Evolutionary conservation across 2,113 vertebrate species (phyloP).

Genomic region (Psittacara wagleri): DNA sequence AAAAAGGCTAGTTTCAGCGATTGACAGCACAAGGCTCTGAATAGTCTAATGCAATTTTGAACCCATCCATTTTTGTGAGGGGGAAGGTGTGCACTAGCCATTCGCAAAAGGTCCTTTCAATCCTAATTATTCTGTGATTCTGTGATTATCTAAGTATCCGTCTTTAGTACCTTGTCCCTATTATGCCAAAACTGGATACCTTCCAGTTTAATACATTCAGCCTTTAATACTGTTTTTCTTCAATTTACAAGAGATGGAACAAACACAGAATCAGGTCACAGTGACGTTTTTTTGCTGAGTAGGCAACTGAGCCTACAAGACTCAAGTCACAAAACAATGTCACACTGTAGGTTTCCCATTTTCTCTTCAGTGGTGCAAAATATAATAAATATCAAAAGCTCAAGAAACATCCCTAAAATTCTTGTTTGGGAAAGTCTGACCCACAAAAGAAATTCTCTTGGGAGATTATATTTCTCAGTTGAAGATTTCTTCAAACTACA

Average conservation of each 20-base stretch:
- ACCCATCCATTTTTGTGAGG: neutral
- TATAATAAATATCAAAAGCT: neutral
- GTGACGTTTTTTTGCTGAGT: neutral
- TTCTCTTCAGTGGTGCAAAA: neutral
- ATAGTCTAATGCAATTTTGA: neutral
- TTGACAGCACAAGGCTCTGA: neutral
- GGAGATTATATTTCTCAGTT: neutral
- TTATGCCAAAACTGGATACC: neutral
- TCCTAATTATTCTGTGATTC: neutral
- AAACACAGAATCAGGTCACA: neutral
- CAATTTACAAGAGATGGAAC: neutral
- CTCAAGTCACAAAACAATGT: neutral
- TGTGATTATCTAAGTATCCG: neutral
- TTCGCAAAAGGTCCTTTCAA: neutral
- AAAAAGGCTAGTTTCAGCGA: neutral
- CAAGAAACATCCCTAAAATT: neutral
- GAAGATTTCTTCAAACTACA: neutral
- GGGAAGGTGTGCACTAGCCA: neutral
- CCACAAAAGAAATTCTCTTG: neutral
- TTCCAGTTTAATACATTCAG: neutral
- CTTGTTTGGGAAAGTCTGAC: neutral
- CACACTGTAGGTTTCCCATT: neutral
- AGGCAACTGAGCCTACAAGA: neutral
- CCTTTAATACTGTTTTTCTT: neutral
- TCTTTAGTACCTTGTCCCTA: neutral